Conservation (phyloP, 2,113 vertebrate genomes). For the Colius striatus region DNA sequence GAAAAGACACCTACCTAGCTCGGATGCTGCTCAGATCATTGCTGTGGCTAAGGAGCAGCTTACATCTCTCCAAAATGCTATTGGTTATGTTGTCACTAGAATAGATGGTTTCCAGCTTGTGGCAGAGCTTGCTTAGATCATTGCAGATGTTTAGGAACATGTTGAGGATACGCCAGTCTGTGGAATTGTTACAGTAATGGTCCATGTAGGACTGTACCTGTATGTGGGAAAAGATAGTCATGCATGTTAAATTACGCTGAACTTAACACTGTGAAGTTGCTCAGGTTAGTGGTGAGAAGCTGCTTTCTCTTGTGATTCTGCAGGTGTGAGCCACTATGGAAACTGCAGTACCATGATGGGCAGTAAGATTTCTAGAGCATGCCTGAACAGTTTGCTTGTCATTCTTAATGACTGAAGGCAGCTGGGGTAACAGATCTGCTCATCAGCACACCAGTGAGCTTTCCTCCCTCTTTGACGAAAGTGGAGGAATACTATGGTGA, state of each 20-base stretch:
- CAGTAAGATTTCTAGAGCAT: background rate
- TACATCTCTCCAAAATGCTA: conserved; percentile 74
- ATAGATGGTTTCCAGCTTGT: conserved; percentile 60
- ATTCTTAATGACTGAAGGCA: background rate
- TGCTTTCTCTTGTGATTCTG: background rate
- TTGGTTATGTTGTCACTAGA: conserved; percentile 2
- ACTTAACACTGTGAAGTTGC: background rate
- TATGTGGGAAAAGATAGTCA: background rate
- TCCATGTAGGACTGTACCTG: conserved; percentile 83
- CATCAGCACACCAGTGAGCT: background rate
- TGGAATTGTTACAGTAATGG: conserved; percentile 78
- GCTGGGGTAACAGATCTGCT: background rate
- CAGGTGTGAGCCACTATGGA: background rate
- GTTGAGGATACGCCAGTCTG: conserved; percentile 75
- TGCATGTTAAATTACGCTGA: fast-evolving
- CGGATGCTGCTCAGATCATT: conserved; percentile 77
- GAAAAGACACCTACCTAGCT: conserved; percentile 75
- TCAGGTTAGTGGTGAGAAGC: background rate
- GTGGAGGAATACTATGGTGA: background rate
- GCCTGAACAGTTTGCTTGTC: background rate
- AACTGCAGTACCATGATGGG: fast-evolving
- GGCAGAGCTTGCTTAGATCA: conserved; percentile 70
- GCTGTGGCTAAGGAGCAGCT: conserved; percentile 75
- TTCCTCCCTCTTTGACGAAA: background rate
- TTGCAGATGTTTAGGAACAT: conserved; percentile 80